Percentiles rank a stretch among this genome's conserved stretches.
These are phyloP conservation scores for Dendrophyllia cribrosa DNA, from an alignment of 64 coral and sea anemone species.

Conservation along the genomic window DNA sequence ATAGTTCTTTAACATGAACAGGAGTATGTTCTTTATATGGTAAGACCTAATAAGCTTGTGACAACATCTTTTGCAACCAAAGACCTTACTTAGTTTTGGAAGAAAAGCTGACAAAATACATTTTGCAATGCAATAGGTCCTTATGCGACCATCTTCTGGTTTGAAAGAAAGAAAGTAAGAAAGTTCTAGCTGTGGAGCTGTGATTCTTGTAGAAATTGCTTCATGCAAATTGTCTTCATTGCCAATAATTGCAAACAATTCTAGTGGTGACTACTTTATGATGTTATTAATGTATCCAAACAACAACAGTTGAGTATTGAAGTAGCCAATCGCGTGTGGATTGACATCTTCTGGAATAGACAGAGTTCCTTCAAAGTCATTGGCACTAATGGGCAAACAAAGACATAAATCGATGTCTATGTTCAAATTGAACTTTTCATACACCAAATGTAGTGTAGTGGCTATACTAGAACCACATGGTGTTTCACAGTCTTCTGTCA, in stretches of 20 bases:
- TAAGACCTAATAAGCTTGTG: slow-evolving; percentile 66
- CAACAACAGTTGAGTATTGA: slow-evolving; percentile 39
- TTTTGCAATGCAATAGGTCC: slow-evolving; percentile 66
- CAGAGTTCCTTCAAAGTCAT: slow-evolving; percentile 60
- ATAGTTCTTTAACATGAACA: slow-evolving; percentile 73
- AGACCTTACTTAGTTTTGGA: slow-evolving; percentile 54
- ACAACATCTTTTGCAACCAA: slow-evolving; percentile 71
- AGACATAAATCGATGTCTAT: slow-evolving; percentile 68
- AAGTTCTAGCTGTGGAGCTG: slow-evolving; percentile 40
- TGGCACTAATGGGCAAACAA: slow-evolving; percentile 37
- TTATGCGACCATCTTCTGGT: slow-evolving; percentile 47
- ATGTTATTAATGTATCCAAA: slow-evolving; percentile 44
- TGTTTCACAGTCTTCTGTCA: background rate
- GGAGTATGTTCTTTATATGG: slow-evolving; percentile 65
- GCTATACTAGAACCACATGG: slow-evolving; percentile 58
- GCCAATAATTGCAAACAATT: slow-evolving; percentile 53
- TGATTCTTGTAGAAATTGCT: slow-evolving; percentile 43
- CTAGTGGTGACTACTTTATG: slow-evolving; percentile 25
- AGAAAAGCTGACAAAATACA: slow-evolving; percentile 64
- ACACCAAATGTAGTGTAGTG: slow-evolving; percentile 62
- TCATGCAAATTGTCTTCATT: background rate
- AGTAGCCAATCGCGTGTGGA: slow-evolving; percentile 2
- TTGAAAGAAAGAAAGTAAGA: background rate
- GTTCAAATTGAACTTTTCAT: slow-evolving; percentile 40
- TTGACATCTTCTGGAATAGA: slow-evolving; percentile 36